These are phyloP conservation scores for Polypterus bichir DNA, from an alignment of 2,113 vertebrate species.

Conservation along the genomic window DNA sequence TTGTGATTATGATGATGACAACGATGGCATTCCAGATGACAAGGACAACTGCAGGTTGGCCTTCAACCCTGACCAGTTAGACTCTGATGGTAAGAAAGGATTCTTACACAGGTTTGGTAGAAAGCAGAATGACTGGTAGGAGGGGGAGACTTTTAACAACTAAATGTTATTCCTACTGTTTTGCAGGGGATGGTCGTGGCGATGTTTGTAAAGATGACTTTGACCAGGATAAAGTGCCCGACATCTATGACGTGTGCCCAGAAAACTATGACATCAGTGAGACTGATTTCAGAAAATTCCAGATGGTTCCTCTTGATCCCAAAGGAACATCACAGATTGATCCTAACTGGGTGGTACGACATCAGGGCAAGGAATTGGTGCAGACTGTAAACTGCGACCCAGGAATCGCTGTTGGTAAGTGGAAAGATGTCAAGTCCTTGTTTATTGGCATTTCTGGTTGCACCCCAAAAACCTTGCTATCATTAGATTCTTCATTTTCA, in stretches of 20 bases:
- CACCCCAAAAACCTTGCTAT: too few relatives aligned
- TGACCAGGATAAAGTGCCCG: constrained; percentile 80
- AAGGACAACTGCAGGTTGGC: constrained; percentile 88
- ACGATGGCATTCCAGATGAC: constrained; percentile 92
- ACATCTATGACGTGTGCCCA: constrained; percentile 89
- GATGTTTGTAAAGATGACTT: constrained; percentile 93
- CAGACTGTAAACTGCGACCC: constrained; percentile 98
- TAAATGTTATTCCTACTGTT: neutral
- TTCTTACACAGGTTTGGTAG: neutral
- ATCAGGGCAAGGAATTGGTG: constrained; percentile 94
- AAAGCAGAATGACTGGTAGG: too few relatives aligned
- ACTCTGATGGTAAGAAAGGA: constrained; percentile 77
- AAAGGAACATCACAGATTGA: constrained; percentile 95
- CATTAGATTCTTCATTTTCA: too few relatives aligned
- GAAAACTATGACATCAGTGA: constrained; percentile 91
- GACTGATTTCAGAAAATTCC: constrained; percentile 93
- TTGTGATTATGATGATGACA: constrained; percentile 97
- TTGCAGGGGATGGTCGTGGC: constrained; percentile 80
- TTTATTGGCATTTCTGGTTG: too few relatives aligned
- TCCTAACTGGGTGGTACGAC: constrained; percentile 95
- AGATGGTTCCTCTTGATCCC: constrained; percentile 96
- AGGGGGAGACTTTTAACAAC: too few relatives aligned
- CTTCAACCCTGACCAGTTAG: constrained; percentile 81
- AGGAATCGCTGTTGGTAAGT: constrained; percentile 88
- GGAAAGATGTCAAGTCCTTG: too few relatives aligned